Evolutionary conservation across 2,113 vertebrate genomes (phyloP), one percentile per base, ranked within the genome.

Genomic region (Agapornis roseicollis): DNA sequence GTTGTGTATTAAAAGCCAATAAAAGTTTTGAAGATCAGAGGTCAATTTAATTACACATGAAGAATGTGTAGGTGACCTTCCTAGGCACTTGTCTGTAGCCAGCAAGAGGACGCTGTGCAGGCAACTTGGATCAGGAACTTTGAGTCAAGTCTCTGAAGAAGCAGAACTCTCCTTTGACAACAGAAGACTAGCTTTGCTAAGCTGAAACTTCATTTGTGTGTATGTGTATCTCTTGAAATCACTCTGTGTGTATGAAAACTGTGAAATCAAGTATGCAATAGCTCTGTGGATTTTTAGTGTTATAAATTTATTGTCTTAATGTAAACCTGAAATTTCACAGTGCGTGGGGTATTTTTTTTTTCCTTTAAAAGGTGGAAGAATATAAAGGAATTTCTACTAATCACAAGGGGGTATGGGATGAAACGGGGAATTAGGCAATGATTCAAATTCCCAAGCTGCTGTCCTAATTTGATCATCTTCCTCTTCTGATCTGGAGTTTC

Each of bases 391-490:
- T 94, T 49, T 53, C 29, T 72, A 69, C 13, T 20, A 76, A 58
- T 87, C 70, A 73, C 41, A 66, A 39, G 23, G 31, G 46, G 16
- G 3, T 91, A 28, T 80, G 50, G 78, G 60, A 70, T 70, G 71
- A 89, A 89, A 70, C 20, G 50, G 79, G 71, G 89, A 96, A 74
- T 90, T 91, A 73, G 64, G 72, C 74, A 93, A 15, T 63, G 78
- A 87, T 91, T 82, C 68, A 93, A 85, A 66, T 89, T 82, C 53
- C 61, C 23, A 70, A n/a, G 65, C 60, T 90, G 72, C 83, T 90
- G 69, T 80, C 78, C 73, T 94, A 81, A 86, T 88, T 97, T 85
- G 84, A 93, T 89, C 85, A 49, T 83, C 74, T 5, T 93, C 44
- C 17, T 91, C n/a, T 82, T 91, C 74, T 89, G 56, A 49, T 89